Percentiles rank a stretch among this genome's conserved stretches.
Conservation (phyloP, 1,140 invertebrate species). For the Chironomus striatipennis region DNA sequence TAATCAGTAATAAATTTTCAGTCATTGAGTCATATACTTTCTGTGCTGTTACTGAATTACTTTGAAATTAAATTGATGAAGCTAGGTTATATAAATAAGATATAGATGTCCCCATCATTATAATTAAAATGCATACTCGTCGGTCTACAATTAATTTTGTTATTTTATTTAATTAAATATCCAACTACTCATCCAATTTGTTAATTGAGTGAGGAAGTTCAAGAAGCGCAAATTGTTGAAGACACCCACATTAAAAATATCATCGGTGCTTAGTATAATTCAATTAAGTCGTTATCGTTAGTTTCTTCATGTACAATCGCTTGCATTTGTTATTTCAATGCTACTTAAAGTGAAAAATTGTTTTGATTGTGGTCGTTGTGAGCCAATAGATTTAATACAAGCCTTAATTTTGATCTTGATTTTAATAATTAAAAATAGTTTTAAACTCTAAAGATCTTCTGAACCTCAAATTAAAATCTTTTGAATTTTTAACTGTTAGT, state of each 20-base stretch:
- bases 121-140: not conserved
- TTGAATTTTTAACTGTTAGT: too few species aligned
- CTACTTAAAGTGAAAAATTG: not conserved
- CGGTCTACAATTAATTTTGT: not conserved
- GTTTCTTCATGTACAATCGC: not conserved
- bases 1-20: not conserved
- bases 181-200: not conserved
- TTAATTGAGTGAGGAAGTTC: not conserved
- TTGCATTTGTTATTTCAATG: not conserved
- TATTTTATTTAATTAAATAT: not conserved
- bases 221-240: not conserved
- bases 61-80: not conserved
- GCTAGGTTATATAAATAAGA: not conserved
- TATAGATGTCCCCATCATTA: not conserved
- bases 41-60: not conserved
- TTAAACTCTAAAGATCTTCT: too few species aligned
- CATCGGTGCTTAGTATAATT: not conserved
- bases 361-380: too few species aligned
- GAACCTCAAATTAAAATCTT: too few species aligned
- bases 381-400: too few species aligned
- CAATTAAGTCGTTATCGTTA: slow-evolving; percentile 18
- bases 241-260: not conserved
- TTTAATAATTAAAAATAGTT: too few species aligned
- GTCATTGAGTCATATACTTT: not conserved
- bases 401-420: too few species aligned